Conservation (phyloP, 2,113 vertebrate genomes). For the Ploceus nigricollis region DNA sequence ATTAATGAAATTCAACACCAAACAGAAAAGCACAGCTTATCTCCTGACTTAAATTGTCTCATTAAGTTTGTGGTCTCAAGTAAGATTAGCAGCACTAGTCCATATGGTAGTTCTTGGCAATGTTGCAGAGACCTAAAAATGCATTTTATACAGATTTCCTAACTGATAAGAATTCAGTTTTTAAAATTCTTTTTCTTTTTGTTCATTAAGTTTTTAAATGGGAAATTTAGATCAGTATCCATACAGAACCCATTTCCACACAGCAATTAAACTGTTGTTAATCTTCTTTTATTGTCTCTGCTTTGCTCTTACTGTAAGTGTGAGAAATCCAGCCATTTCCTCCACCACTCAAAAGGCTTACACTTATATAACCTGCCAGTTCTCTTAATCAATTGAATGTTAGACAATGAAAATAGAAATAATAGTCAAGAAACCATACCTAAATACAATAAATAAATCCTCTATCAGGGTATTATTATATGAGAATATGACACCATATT, state of each 20-base stretch:
- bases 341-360: not conserved
- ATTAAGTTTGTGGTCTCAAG: slow-evolving; percentile 7
- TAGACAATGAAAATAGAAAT: not conserved
- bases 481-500: not conserved
- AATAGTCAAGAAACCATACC: not conserved
- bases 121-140: not conserved
- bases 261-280: not conserved
- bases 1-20: slow-evolving; percentile 17
- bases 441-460: not conserved
- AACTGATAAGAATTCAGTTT: not conserved
- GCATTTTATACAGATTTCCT: not conserved
- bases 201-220: not conserved
- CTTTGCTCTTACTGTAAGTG: not conserved
- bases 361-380: not conserved
- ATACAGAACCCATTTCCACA: not conserved
- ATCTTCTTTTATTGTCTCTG: not conserved
- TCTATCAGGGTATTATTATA: not conserved
- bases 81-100: slow-evolving; percentile 25
- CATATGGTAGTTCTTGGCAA: not conserved
- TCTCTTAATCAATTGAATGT: not conserved
- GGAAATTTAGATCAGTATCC: not conserved
- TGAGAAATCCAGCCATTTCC: not conserved
- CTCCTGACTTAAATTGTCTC: slow-evolving; percentile 1
- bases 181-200: not conserved
- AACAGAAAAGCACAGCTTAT: not conserved